phyloP scores from a whole-genome alignment of 1,140 invertebrate genomes.

The Bombus polaris region DNA sequence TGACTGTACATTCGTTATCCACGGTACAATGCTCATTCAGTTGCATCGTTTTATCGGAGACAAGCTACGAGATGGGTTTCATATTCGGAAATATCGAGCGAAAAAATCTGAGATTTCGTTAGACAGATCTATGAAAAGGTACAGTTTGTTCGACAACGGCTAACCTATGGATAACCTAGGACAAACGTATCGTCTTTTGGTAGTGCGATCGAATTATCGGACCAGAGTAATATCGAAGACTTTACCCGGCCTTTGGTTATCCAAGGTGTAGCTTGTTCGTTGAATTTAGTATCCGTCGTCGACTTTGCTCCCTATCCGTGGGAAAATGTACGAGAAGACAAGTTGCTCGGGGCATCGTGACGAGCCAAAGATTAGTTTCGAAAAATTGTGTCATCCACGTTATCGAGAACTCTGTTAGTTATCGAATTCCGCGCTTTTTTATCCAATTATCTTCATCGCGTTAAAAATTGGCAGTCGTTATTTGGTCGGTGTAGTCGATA shows the following conservation, averaged over 20 bases:
- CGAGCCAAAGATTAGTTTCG: neutral
- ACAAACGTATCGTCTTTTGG: no score
- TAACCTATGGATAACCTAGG: no score
- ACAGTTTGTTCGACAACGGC: neutral
- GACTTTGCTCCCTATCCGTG: neutral
- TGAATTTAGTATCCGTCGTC: neutral
- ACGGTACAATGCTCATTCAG: slow-evolving; percentile 53
- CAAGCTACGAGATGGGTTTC: neutral
- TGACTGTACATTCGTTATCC: slow-evolving; percentile 38
- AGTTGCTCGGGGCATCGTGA: neutral
- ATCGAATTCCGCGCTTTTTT: neutral
- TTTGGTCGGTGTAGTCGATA: neutral
- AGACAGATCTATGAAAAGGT: neutral
- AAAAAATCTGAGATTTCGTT: neutral
- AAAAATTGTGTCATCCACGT: neutral
- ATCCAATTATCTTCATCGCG: neutral
- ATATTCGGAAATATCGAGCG: neutral
- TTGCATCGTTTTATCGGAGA: neutral
- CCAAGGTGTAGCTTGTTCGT: neutral
- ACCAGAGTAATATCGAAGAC: no score
- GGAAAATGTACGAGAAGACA: neutral
- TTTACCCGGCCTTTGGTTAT: neutral
- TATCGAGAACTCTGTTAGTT: no score
- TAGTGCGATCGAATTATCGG: no score
- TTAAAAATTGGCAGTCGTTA: neutral